phyloP scores from a whole-genome alignment of 2,797 vertebrate genomes.

The Acridotheres tristis region DNA sequence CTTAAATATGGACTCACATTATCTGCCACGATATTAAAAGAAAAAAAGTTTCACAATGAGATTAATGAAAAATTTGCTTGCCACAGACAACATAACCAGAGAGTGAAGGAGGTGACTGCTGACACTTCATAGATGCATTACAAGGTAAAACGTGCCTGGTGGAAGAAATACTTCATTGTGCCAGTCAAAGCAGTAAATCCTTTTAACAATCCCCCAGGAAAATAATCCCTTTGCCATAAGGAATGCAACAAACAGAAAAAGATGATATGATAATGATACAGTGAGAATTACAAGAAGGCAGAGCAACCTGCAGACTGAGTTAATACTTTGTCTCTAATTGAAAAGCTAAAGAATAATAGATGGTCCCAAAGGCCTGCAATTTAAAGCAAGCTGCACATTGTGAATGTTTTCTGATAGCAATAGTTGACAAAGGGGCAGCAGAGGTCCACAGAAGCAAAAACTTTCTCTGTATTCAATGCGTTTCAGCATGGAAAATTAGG shows the following conservation, averaged over 20 bases:
- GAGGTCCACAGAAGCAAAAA: slow-evolving; percentile 11
- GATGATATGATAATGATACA: background rate
- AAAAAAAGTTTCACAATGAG: background rate
- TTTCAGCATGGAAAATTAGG: background rate
- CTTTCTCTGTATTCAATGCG: background rate
- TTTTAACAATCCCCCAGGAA: background rate
- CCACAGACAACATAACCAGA: background rate
- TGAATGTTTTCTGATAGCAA: background rate
- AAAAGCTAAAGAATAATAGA: background rate
- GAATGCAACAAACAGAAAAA: background rate
- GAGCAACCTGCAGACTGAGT: background rate
- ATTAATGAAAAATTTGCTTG: background rate
- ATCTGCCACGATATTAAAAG: background rate
- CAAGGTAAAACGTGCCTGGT: background rate
- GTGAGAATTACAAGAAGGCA: background rate
- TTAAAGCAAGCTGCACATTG: background rate
- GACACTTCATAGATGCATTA: background rate
- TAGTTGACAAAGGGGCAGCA: background rate
- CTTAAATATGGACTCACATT: fast-evolving
- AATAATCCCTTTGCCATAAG: background rate
- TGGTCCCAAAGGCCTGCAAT: background rate
- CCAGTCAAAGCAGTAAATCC: background rate
- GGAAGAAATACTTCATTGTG: background rate
- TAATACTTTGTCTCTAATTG: background rate
- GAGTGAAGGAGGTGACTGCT: background rate